Conservation (phyloP, 2,888 invertebrate species). For the Stenchaetothrips biformis region DNA sequence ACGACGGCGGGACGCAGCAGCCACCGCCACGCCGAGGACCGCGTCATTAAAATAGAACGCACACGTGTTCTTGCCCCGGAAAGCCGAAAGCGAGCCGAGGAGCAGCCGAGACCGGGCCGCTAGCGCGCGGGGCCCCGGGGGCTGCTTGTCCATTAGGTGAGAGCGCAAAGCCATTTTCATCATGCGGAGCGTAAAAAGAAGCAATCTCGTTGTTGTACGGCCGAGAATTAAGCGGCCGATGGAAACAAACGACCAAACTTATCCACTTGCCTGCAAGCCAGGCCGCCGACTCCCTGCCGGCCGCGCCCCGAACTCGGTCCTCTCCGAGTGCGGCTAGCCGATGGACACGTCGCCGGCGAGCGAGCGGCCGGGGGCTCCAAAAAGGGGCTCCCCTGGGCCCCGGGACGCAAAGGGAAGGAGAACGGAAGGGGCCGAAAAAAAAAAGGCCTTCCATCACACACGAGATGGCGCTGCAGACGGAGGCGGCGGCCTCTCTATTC, state of each 20-base stretch:
- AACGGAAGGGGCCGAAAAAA: too few relatives aligned
- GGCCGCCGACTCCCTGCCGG: too few relatives aligned
- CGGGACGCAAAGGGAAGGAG: too few relatives aligned
- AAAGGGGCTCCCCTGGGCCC: too few relatives aligned
- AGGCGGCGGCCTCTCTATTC: too few relatives aligned
- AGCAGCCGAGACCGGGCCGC: not conserved
- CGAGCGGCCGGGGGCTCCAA: not conserved
- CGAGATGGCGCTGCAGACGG: too few relatives aligned
- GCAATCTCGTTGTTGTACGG: not conserved
- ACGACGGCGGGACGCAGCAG: not conserved
- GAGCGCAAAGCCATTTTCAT: too few relatives aligned
- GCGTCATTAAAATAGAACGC: slow-evolving; percentile 1
- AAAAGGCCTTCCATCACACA: too few relatives aligned
- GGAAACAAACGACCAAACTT: not conserved
- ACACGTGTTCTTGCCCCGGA: not conserved
- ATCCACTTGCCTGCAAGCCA: not conserved
- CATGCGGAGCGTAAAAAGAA: too few relatives aligned
- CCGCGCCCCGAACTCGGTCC: too few relatives aligned
- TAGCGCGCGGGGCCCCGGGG: not conserved
- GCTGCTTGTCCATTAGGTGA: too few relatives aligned
- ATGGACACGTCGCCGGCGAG: not conserved
- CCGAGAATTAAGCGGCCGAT: not conserved
- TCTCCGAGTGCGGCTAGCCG: not conserved
- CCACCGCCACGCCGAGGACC: not conserved
- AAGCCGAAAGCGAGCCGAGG: not conserved